phyloP scores from a whole-genome alignment of 2,797 vertebrate species.

The Argya squamiceps region DNA sequence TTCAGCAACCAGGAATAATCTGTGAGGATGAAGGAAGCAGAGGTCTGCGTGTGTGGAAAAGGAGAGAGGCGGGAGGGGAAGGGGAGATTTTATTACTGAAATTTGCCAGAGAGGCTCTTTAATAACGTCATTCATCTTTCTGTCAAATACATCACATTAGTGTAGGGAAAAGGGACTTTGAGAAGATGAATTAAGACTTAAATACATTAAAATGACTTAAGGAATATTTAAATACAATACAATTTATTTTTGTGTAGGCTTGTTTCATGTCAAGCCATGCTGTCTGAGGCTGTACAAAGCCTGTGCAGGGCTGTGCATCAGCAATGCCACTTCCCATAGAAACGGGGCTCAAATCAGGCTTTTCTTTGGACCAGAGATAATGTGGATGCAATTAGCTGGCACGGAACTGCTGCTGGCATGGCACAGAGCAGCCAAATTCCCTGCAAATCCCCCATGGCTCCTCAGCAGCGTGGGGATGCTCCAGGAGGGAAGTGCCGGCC shows the following conservation, averaged over 20 bases:
- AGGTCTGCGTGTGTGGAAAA: neutral
- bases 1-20: neutral
- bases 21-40: neutral
- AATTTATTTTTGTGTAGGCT: constrained; percentile 62
- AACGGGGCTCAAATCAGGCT: neutral
- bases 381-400: neutral
- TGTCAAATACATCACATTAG: constrained; percentile 78
- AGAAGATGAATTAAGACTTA: constrained; percentile 81
- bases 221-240: constrained; percentile 78
- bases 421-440: neutral
- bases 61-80: neutral
- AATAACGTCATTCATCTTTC: constrained; percentile 81
- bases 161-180: constrained; percentile 70
- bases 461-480: neutral
- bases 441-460: neutral
- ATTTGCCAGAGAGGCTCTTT: constrained; percentile 74
- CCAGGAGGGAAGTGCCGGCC: rapidly evolving
- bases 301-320: neutral
- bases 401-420: rapidly evolving
- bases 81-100: constrained; percentile 66
- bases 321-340: neutral
- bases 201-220: constrained; percentile 74
- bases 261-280: constrained; percentile 7
- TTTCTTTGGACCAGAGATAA: neutral
- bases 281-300: neutral